Base-by-base conservation (phyloP, 2,888 invertebrate species). In the Ormyrus pomaceus region DNA sequence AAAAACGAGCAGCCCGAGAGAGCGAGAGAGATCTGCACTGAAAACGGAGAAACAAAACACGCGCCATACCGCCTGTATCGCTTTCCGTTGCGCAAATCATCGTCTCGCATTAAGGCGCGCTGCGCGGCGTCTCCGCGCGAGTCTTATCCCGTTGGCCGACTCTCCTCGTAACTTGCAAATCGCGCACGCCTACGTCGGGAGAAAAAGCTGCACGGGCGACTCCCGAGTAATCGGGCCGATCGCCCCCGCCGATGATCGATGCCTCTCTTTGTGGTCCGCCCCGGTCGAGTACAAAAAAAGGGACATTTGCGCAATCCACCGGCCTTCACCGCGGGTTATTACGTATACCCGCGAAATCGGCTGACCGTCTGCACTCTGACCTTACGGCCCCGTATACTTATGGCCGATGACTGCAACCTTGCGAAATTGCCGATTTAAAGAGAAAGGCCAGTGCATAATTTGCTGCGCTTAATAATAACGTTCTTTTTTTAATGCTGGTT, bases 21-120 rank as follows among this genome's bases (percentile, higher is more conserved):
- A 46, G 11, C 7, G 50, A 55, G 48, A 34, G 61, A 59, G 50
- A 50, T 19, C 19, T 50, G 59, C 58, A 59, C 10, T n/a, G 50
- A 70, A 70, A 70, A 9, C 8, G 13, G 50, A 50, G 19, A 71
- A 61, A 71, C 34, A 69, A 64, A 80, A 19, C 19, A 19, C 19
- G 19, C 19, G 19, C 19, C 19, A 19, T 19, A 19, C 19, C 19
- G 19, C 19, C 77, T 83, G 82, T 86, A 83, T 83, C 86, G 84
- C 55, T 83, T 87, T 85, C 85, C 84, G 83, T 86, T 85, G 84
- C 86, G 87, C 87, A 86, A 87, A 87, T 56, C 56, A 70, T 70
- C 58, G 68, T 19, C 19, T 19, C 19, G 19, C 19, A 19, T 19
- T 19, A 19, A 19, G 19, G 19, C 19, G 2, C 1, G 19, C 19